Conservation (phyloP, 92 coral and sea anemone genomes). For the Zoanthus sansibaricus region DNA sequence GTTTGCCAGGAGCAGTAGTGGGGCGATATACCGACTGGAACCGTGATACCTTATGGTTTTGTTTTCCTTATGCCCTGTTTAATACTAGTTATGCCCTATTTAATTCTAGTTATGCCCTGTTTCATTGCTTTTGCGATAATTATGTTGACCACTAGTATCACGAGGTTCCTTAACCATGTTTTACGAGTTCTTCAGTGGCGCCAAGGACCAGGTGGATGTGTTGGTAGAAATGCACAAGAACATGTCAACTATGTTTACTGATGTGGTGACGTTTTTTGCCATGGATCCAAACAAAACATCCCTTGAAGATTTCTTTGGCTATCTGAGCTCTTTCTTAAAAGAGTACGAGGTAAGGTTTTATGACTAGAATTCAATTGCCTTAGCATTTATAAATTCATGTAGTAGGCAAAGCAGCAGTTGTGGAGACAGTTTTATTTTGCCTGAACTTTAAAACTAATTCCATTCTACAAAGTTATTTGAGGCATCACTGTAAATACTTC, state of each 20-base stretch:
- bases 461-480: no score
- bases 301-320: constrained; percentile 98
- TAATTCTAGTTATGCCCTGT: no score
- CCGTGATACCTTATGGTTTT: neutral
- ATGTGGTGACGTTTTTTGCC: constrained; percentile 88
- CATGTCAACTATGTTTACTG: constrained; percentile 97
- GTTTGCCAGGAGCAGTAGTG: no score
- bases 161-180: constrained; percentile 56
- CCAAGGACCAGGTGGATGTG: constrained; percentile 95
- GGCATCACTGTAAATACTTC: neutral
- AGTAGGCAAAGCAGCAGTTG: neutral
- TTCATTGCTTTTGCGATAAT: neutral
- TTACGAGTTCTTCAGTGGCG: constrained; percentile 83
- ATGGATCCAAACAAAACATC: constrained; percentile 93
- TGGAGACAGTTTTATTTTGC: neutral
- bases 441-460: neutral
- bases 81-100: no score
- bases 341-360: constrained; percentile 69
- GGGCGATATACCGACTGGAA: no score
- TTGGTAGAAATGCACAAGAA: constrained; percentile 97
- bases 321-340: constrained; percentile 84
- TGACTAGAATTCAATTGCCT: neutral
- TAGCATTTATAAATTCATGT: no score
- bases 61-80: neutral
- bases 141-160: neutral